These are phyloP conservation scores for Liodrosophila aerea DNA, from an alignment of 2,888 invertebrate species.

Conservation along the genomic window DNA sequence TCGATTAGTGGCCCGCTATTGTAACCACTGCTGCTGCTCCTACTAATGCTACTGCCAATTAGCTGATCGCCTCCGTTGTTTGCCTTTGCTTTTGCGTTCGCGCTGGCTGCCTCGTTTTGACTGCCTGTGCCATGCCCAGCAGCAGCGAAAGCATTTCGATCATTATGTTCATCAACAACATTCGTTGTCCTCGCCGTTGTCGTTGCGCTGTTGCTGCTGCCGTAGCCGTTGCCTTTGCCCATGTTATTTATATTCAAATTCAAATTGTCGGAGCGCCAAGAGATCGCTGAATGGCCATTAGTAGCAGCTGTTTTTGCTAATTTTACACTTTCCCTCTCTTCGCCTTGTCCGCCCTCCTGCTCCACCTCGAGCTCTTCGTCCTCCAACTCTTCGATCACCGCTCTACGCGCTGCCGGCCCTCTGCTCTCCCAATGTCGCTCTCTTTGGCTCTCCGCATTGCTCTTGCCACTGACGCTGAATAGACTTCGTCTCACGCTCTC, in stretches of 20 bases:
- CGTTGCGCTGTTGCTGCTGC: constrained; percentile 27
- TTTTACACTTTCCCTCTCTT: constrained; percentile 60
- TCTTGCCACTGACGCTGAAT: constrained; percentile 50
- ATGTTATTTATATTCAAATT: constrained; percentile 72
- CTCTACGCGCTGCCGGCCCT: constrained; percentile 45
- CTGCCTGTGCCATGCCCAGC: constrained; percentile 58
- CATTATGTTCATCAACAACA: constrained; percentile 48
- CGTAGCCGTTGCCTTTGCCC: constrained; percentile 58
- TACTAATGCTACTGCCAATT: constrained; percentile 56
- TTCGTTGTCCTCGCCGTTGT: constrained; percentile 50
- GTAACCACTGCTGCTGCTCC: constrained; percentile 28
- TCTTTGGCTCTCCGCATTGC: neutral
- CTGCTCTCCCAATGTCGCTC: constrained; percentile 22
- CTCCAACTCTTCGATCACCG: constrained; percentile 75
- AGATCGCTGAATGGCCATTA: constrained; percentile 60
- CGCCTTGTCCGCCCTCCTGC: neutral
- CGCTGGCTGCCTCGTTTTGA: constrained; percentile 78
- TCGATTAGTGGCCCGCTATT: constrained; percentile 39
- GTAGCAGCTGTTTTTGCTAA: constrained; percentile 76
- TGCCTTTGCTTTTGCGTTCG: constrained; percentile 54
- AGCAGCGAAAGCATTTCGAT: constrained; percentile 48
- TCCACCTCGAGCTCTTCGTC: constrained; percentile 42
- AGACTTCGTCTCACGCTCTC: constrained; percentile 40
- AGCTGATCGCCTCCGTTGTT: constrained; percentile 52
- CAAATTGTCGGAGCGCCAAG: constrained; percentile 62